A percentile compares a stretch with the other conserved stretches of the same genome.
Evolutionary conservation across 2,797 vertebrate genomes (phyloP).

Genomic region (Typhlichthys subterraneus): DNA sequence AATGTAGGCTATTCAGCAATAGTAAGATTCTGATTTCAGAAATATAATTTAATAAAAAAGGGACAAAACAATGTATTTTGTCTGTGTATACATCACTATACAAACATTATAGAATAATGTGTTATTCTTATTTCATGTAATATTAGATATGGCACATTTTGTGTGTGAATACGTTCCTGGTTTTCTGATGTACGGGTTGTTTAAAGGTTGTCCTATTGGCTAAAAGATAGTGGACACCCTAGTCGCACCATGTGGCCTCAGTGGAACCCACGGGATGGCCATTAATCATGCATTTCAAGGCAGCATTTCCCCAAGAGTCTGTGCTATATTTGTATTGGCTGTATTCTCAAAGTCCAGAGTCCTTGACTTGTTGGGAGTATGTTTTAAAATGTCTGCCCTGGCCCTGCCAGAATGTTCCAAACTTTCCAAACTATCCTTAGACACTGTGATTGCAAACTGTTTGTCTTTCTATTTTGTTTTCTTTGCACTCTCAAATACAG

Average conservation of each 20-base stretch:
- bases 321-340: conserved; percentile 78
- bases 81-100: background rate
- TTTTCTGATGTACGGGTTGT: conserved; percentile 48
- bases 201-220: conserved; percentile 62
- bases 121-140: background rate
- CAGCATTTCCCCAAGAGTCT: conserved; percentile 61
- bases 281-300: conserved; percentile 69
- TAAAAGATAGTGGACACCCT: conserved; percentile 65
- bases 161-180: conserved; percentile 30
- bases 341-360: conserved; percentile 56
- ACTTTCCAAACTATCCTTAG: conserved; percentile 47
- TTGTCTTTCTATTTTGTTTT: background rate
- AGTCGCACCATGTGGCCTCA: conserved; percentile 52
- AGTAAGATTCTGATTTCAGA: background rate
- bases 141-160: conserved; percentile 19
- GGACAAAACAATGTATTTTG: background rate
- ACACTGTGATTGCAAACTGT: conserved; percentile 38
- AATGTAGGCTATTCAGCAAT: background rate
- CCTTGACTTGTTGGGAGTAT: conserved; percentile 54
- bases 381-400: conserved; percentile 63
- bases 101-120: conserved; percentile 4
- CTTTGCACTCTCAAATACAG: no score
- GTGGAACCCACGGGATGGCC: conserved; percentile 52
- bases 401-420: conserved; percentile 39
- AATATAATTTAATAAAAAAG: background rate